Evolutionary conservation across 2,113 vertebrate species (phyloP), one percentile per base, ranked within the genome.

Genomic region (Theristicus caerulescens): DNA sequence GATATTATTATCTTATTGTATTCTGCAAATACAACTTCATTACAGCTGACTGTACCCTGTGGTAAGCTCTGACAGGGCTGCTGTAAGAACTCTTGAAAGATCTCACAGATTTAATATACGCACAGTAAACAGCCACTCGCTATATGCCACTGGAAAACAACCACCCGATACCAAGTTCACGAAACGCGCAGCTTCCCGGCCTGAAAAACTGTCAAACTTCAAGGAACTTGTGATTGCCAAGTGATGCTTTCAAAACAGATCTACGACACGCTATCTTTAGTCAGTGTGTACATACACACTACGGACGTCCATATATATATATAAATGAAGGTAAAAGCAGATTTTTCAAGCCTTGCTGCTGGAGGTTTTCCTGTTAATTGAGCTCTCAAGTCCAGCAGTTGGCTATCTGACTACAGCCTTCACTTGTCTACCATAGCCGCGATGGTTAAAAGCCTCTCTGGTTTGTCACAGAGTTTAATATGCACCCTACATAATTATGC

Each of bases 401-500:
- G 98, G 98, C 98, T 98, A 97, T 98, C 98, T 97, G 97, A 91
- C 98, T 98, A 94, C 97, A 97, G 98, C 98, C 98, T 98, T 98
- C 98, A 96, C 98, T 98, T 94, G 97, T 97, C 99, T 98, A 96
- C 98, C 98, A 98, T 91, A 96, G 99, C 99, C 97, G 98, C 98
- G 98, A 98, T 98, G 99, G 99, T 99, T 99, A 99, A 99, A 99
- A 99, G 99, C 99, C 99, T 99, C 99, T 99, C 99, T 97, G 98
- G 98, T 99, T 99, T 99, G 99, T 99, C 99, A 99, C 99, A 99
- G 99, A 99, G 99, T 99, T 99, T 99, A 99, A 99, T 99, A 99
- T 99, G 99, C 99, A 99, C 99, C 99, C 99, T 99, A 99, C 99
- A 99, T 99, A 99, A 99, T 99, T 99, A 99, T 99, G 99, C 99